Evolutionary conservation across 2,888 invertebrate species (phyloP), one percentile per base, ranked within the genome.

Genomic region (Gari tellinella): DNA sequence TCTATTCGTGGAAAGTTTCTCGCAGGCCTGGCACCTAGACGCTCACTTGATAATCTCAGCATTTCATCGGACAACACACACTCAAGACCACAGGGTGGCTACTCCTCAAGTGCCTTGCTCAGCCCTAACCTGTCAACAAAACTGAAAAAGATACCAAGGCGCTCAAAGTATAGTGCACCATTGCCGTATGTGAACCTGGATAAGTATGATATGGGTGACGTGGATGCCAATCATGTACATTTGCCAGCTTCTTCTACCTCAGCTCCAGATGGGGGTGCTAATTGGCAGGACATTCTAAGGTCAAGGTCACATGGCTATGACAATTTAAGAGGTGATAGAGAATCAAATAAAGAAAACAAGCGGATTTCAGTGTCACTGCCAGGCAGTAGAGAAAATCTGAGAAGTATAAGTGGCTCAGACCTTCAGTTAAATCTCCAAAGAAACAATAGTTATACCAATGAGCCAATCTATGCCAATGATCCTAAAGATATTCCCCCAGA

Each of bases 161-260:
- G 63, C 52, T 86, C 87, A 17, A 84, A 81, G 58, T 65, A 85
- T 41, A 84, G 79, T 57, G 86, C 85, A 40, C 89, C 89, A 19
- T 72, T 89, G 12, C 88, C 87, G 0, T 88, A 89, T 82, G 87
- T 89, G 10, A 88, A 88, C 68, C 58, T 89, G 55, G 83, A 81
- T 21, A 86, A 84, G 46, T 88, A 85, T 67, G 88, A 88, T 75
- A 76, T 77, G 38, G 85, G 82, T 15, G 82, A 82, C 69, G 72
- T 75, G 23, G 81, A 78, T 26, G 77, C 78, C 10, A 80, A 76
- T 65, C 86, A 87, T 73, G 85, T 86, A 0, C 78, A 86, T 74
- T 61, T 87, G 21, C 76, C 82, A 21, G 84, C 78, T 25, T 57
- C 60, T 1, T 72, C 74, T 3, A 66, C 75, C 1, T 78, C 73